Conservation (phyloP, 2,113 vertebrate genomes). For the Thomomys bottae region DNA sequence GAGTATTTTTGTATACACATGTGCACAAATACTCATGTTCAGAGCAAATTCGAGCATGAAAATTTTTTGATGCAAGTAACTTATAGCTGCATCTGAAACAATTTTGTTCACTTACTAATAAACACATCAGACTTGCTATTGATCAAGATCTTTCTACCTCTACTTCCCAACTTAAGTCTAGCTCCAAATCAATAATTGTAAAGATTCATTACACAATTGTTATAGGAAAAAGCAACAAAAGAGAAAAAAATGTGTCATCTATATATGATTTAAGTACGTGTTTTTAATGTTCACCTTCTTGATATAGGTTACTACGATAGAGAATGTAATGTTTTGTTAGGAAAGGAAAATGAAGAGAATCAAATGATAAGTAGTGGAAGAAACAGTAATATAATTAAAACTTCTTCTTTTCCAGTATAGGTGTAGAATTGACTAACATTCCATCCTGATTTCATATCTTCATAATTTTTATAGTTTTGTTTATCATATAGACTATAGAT, state of each 20-base stretch:
- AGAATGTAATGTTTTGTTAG: too few species aligned
- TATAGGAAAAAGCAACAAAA: not conserved
- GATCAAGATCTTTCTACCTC: too few species aligned
- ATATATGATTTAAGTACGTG: not conserved
- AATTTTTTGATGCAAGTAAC: not conserved
- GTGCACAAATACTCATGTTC: not conserved
- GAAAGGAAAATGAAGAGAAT: too few species aligned
- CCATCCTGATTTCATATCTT: too few species aligned
- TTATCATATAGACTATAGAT: too few species aligned
- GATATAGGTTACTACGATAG: not conserved
- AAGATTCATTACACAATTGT: not conserved
- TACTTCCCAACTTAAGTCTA: not conserved
- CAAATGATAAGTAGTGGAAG: too few species aligned
- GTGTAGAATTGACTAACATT: too few species aligned
- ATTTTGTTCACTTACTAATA: not conserved
- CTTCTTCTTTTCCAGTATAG: too few species aligned
- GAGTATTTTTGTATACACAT: not conserved
- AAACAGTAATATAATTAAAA: too few species aligned
- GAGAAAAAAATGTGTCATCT: not conserved
- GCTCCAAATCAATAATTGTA: not conserved
- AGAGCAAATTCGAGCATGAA: not conserved
- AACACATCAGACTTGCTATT: fast-evolving
- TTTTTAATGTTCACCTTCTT: not conserved
- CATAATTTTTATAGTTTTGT: too few species aligned
- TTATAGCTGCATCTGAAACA: not conserved